Percentiles rank a stretch among this genome's conserved stretches.
Evolutionary conservation across 2,888 invertebrate species (phyloP).

Genomic region (Tipula unca): DNA sequence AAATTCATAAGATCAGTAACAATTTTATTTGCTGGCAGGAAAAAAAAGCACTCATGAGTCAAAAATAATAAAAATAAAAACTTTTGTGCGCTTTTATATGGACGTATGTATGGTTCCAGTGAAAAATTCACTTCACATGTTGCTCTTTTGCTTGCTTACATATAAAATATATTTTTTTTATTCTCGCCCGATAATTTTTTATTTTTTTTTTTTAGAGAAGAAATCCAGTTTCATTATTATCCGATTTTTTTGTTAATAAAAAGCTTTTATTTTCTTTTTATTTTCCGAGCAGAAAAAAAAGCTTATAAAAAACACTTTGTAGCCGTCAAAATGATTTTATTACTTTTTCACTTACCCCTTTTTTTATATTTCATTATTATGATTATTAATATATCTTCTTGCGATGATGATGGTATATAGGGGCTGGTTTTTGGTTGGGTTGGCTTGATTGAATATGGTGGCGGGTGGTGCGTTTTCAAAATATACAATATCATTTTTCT

Average conservation of each 20-base stretch:
- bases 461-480: background rate
- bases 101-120: background rate
- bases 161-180: no score
- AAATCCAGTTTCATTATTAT: background rate
- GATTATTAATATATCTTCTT: background rate
- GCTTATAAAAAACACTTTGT: constrained; percentile 14
- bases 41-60: background rate
- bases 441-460: background rate
- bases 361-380: background rate
- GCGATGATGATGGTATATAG: background rate
- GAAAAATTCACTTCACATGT: background rate
- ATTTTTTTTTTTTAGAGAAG: background rate
- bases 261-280: background rate
- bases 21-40: background rate
- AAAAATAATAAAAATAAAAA: background rate
- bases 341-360: background rate
- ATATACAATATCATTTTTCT: background rate
- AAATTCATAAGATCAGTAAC: background rate
- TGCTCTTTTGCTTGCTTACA: no score
- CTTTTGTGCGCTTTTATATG: background rate
- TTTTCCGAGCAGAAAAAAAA: background rate
- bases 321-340: background rate
- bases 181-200: background rate
- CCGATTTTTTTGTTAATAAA: background rate
- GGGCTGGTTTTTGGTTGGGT: background rate